Evolutionary conservation across 2,888 invertebrate genomes (phyloP).

Genomic region (Metalampra italica): DNA sequence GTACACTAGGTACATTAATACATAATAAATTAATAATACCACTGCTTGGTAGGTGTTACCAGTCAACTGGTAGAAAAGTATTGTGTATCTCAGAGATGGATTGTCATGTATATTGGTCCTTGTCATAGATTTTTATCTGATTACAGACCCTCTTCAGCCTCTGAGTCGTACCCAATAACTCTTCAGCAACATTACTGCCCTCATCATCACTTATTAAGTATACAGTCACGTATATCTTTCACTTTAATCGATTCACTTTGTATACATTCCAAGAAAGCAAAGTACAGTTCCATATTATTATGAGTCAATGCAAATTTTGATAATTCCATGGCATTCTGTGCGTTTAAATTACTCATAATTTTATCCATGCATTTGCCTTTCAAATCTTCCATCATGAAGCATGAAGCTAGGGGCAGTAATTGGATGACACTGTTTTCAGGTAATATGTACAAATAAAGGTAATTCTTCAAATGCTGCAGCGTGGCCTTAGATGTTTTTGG

Average conservation of each 20-base stretch:
- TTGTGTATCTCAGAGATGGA: no score
- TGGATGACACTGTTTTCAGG: not conserved
- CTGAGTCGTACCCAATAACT: no score
- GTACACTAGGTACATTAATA: no score
- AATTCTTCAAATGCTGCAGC: not conserved
- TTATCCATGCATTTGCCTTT: not conserved
- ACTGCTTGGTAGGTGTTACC: no score
- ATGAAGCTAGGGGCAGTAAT: not conserved
- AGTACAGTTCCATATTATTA: not conserved
- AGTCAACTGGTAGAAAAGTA: no score
- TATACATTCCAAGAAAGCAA: not conserved
- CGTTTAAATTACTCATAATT: not conserved
- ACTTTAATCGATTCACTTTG: not conserved
- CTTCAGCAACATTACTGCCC: no score
- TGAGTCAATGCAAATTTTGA: not conserved
- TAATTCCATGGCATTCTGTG: not conserved
- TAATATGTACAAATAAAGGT: not conserved
- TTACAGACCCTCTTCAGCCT: no score
- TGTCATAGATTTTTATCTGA: no score
- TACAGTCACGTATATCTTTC: not conserved
- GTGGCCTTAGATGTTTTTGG: not conserved
- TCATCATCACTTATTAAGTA: no score
- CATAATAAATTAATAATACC: no score
- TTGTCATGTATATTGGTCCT: no score
- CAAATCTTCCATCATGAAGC: not conserved